phyloP scores from a whole-genome alignment of 2,113 vertebrate species.

The Muscicapa adusta region DNA sequence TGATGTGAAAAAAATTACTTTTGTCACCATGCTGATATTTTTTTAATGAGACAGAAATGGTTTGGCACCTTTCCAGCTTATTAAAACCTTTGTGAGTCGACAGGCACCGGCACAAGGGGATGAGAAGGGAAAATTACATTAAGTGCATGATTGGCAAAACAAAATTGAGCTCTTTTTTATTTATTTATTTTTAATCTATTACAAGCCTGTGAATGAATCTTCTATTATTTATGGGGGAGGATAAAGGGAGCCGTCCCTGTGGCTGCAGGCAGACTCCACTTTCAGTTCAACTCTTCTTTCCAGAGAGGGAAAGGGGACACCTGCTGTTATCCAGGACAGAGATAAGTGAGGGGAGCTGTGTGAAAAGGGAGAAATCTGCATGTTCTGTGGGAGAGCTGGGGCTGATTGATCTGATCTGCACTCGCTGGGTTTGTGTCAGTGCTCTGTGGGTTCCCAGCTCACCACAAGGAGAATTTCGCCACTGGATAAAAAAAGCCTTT shows the following conservation, averaged over 20 bases:
- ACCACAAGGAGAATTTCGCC: neutral
- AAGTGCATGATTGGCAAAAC: neutral
- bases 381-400: neutral
- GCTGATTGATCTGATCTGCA: neutral
- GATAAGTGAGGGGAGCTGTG: neutral
- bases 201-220: neutral
- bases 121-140: neutral
- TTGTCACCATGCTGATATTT: neutral
- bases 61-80: constrained; percentile 12
- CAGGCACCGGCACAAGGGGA: neutral
- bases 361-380: accelerated
- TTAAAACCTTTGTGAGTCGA: neutral
- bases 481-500: neutral
- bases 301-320: neutral
- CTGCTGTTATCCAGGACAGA: neutral
- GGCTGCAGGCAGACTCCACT: neutral
- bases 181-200: constrained; percentile 18
- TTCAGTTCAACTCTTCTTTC: constrained; percentile 8
- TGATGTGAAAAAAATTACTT: neutral
- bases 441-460: neutral
- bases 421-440: accelerated
- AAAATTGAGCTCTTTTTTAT: neutral
- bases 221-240: neutral
- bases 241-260: neutral
- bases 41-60: constrained; percentile 25